Evolutionary conservation across 2,888 invertebrate genomes (phyloP).

Genomic region (Cerceris rybyensis): DNA sequence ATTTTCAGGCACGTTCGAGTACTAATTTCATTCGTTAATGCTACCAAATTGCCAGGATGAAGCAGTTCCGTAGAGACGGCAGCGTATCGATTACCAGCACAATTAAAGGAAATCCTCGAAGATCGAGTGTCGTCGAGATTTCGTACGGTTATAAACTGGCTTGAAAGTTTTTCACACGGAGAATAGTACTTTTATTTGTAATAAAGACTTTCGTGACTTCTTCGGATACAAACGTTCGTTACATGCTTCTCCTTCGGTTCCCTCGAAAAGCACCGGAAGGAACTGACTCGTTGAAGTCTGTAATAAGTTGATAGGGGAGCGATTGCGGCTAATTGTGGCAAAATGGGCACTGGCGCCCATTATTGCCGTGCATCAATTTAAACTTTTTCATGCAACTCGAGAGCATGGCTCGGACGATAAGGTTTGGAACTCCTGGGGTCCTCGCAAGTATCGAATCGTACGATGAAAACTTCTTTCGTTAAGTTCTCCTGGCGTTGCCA

Average conservation of each 20-base stretch:
- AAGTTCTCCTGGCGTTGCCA: neutral
- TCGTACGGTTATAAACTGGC: too few relatives aligned
- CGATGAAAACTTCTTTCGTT: constrained; percentile 18
- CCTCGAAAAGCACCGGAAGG: neutral
- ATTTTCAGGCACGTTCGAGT: constrained; percentile 1
- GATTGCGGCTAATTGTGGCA: constrained; percentile 37
- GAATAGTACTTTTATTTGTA: neutral
- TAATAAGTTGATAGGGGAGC: constrained; percentile 24
- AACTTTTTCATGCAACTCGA: constrained; percentile 11
- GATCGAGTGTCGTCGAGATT: neutral
- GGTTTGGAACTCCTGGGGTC: constrained; percentile 13
- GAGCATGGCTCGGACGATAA: constrained; percentile 5
- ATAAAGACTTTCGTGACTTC: constrained; percentile 40
- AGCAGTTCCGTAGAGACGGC: neutral
- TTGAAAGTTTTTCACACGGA: neutral
- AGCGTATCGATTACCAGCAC: neutral
- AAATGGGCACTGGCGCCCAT: constrained; percentile 2
- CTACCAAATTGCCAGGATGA: neutral
- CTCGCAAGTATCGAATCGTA: neutral
- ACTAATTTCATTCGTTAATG: neutral
- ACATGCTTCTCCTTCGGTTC: neutral
- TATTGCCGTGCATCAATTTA: constrained; percentile 17
- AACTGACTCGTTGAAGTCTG: constrained; percentile 5
- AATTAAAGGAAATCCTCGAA: constrained; percentile 2
- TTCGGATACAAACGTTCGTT: constrained; percentile 13